Base-by-base conservation (phyloP, 64 coral and sea anemone genomes). In the Pocillopora damicornis region DNA sequence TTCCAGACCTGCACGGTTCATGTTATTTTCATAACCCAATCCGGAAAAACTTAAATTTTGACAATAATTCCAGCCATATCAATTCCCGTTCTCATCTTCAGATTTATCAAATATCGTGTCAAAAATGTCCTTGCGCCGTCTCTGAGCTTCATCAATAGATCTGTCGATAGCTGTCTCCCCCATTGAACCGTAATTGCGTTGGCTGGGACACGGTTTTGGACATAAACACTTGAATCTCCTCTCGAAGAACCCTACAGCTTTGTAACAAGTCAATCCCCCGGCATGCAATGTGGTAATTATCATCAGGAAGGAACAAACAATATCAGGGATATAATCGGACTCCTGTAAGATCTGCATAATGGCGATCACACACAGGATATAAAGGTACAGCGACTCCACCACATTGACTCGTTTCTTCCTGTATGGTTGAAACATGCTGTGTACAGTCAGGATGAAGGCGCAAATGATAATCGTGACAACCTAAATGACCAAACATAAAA, bases 381-480 rank as follows among this genome's bases (percentile, higher is more conserved):
- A 87, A 9, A 92, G 83, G 60, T 92, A 92, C 11, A 92, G 36
- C 1, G 90, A 77, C 37, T 92, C 90, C 13, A 86, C 66, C n/a
- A 92, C 83, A 60, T 92, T 92, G 30, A 86, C 86, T 57, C 63
- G 26, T 30, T 77, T 73, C 18, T 77, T 72, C 56, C 34, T 87
- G 83, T 92, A 92, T 14, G 90, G 90, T 9, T 92, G 90, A 17
- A 92, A 76, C n/a, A 72, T 87, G 63, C 78, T 67, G 67, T 92
- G 90, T 17, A 87, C 4, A 8, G 83, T 58, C 6, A 92, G 75
- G 34, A 87, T 63, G 8, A 92, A 26, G 3, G 59, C 15, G 57
- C 75, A 87, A 65, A 87, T 79, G 0, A 92, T 60, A 10, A 87
- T 87, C 63, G 86, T 87, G 74, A 84, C 57, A 9, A 92, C 64